Evolutionary conservation across 2,797 vertebrate species (phyloP).

Genomic region (Poecile montanus): DNA sequence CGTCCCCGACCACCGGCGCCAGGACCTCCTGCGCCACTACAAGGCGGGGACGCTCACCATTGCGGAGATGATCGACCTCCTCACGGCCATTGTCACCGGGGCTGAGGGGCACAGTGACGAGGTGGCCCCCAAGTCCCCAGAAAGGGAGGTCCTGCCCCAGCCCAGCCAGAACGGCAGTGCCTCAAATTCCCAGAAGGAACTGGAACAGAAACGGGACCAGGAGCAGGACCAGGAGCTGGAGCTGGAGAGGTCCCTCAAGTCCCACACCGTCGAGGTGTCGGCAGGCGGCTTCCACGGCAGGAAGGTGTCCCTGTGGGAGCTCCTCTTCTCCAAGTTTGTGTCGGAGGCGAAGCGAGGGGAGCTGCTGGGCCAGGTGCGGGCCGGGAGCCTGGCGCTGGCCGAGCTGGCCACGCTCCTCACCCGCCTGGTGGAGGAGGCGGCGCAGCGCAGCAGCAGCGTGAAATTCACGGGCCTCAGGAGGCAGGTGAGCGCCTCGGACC

Average conservation of each 20-base stretch:
- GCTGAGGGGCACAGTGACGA: fast-evolving
- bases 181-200: not conserved
- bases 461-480: slow-evolving; percentile 71
- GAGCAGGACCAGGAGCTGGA: not conserved
- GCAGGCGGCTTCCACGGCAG: slow-evolving; percentile 76
- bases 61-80: slow-evolving; percentile 48
- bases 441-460: not conserved
- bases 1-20: slow-evolving; percentile 66
- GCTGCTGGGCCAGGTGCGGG: slow-evolving; percentile 64
- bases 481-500: slow-evolving; percentile 65
- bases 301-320: slow-evolving; percentile 84
- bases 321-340: slow-evolving; percentile 85
- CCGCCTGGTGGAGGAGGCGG: slow-evolving; percentile 41
- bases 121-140: fast-evolving
- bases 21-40: slow-evolving; percentile 61
- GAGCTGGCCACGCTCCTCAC: not conserved
- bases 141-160: fast-evolving
- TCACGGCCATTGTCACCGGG: slow-evolving; percentile 9
- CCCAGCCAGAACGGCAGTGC: fast-evolving
- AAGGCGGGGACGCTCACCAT: not conserved
- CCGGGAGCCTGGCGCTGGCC: slow-evolving; percentile 6
- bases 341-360: slow-evolving; percentile 74
- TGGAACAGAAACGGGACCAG: too few species aligned
- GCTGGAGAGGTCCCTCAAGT: slow-evolving; percentile 68
- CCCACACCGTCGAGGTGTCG: not conserved